These are phyloP conservation scores for Nematolebias whitei DNA, from an alignment of 2,113 vertebrate genomes.

Conservation along the genomic window DNA sequence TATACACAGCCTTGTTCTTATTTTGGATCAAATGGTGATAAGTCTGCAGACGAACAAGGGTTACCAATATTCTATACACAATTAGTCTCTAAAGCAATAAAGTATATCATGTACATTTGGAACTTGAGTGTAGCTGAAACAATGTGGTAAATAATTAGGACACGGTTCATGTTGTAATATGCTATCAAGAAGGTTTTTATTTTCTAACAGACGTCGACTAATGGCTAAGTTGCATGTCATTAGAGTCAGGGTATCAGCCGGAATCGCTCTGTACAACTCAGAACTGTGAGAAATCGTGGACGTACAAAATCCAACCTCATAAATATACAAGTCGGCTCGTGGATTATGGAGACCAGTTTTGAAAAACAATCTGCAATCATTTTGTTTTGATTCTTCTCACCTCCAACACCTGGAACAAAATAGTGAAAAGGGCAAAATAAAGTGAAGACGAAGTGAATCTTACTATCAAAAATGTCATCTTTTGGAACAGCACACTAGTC, in stretches of 20 bases:
- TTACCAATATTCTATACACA: conserved; percentile 75
- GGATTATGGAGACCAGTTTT: conserved; percentile 47
- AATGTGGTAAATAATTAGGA: conserved; percentile 68
- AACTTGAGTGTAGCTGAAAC: conserved; percentile 54
- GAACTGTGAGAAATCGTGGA: conserved; percentile 52
- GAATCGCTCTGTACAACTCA: conserved; percentile 72
- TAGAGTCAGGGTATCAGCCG: conserved; percentile 49
- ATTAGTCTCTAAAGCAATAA: conserved; percentile 67
- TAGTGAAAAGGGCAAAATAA: conserved; percentile 37
- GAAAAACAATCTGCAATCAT: conserved; percentile 53
- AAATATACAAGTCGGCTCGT: conserved; percentile 68
- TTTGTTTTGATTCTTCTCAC: conserved; percentile 24
- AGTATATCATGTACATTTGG: conserved; percentile 65
- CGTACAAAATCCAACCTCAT: conserved; percentile 57
- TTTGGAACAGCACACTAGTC: conserved; percentile 80
- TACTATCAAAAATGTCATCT: conserved; percentile 74
- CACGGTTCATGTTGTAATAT: conserved; percentile 65
- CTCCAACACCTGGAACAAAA: conserved; percentile 60
- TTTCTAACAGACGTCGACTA: conserved; percentile 62
- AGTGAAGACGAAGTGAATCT: conserved; percentile 58
- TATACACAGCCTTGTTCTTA: conserved; percentile 68
- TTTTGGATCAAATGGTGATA: conserved; percentile 64
- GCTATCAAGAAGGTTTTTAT: conserved; percentile 71
- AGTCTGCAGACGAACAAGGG: conserved; percentile 56
- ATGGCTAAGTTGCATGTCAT: conserved; percentile 62